Evolutionary conservation across 2,797 vertebrate species (phyloP).

Genomic region (Tragopan temminckii): DNA sequence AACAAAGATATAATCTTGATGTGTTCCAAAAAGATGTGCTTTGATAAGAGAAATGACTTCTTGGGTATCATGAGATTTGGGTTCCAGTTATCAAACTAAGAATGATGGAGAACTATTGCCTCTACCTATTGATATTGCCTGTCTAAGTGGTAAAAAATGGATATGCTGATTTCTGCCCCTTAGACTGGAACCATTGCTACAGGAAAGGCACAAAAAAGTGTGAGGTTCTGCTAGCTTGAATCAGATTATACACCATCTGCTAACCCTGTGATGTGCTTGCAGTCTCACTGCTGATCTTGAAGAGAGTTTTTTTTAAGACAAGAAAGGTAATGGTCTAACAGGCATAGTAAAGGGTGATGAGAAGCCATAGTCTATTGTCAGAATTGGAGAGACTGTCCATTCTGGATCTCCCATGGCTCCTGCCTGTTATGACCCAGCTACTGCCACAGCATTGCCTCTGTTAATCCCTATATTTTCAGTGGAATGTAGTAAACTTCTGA

Average conservation of each 20-base stretch:
- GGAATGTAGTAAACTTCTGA: not conserved
- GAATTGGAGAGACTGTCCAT: not conserved
- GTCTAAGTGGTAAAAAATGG: not conserved
- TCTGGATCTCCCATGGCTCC: rapidly evolving
- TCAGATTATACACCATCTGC: not conserved
- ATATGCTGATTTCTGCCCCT: not conserved
- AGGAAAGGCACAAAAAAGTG: not conserved
- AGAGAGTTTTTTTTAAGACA: not conserved
- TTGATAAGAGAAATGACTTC: not conserved
- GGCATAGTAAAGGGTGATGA: not conserved
- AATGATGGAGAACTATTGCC: not conserved
- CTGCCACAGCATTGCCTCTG: not conserved
- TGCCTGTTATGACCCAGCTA: not conserved
- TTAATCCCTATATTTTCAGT: not conserved
- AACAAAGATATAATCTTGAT: not conserved
- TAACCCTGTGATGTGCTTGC: not conserved
- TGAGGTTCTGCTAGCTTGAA: not conserved
- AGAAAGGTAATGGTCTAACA: not conserved
- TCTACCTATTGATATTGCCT: not conserved
- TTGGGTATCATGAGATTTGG: not conserved
- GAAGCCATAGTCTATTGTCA: not conserved
- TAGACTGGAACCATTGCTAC: not conserved
- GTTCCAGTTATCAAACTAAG: not conserved
- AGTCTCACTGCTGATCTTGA: not conserved
- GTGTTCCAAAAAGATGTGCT: not conserved